A percentile compares a stretch with the other conserved stretches of the same genome.
Evolutionary conservation across 2,888 invertebrate species (phyloP).

Genomic region (Lasius fuliginosus): DNA sequence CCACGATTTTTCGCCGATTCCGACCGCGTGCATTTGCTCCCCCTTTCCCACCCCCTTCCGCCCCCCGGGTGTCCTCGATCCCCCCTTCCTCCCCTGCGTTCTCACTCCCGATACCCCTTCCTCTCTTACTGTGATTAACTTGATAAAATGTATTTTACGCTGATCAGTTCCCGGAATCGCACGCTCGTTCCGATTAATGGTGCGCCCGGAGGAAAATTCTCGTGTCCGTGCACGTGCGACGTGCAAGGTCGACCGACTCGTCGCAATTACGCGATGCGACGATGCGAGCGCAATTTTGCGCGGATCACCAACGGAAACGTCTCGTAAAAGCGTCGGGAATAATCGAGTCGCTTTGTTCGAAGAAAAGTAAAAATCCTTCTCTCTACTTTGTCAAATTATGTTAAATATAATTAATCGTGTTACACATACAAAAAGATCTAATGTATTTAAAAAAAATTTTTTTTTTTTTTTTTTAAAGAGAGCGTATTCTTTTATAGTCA

Average conservation of each 20-base stretch:
- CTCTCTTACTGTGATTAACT: slow-evolving; percentile 14
- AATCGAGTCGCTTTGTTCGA: slow-evolving; percentile 2
- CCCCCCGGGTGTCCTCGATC: not conserved
- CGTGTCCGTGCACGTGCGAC: slow-evolving; percentile 24
- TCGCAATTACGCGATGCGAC: slow-evolving; percentile 37
- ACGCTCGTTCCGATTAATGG: slow-evolving; percentile 35
- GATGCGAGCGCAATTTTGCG: slow-evolving; percentile 21
- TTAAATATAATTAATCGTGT: too few species aligned
- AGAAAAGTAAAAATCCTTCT: not conserved
- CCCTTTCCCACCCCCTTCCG: too few species aligned
- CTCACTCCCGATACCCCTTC: not conserved
- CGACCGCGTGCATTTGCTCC: slow-evolving; percentile 26
- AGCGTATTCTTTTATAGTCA: slow-evolving; percentile 2
- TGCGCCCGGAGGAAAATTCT: slow-evolving; percentile 45
- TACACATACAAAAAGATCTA: too few species aligned
- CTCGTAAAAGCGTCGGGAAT: slow-evolving; percentile 1
- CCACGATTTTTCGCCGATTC: slow-evolving; percentile 47
- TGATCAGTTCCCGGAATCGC: slow-evolving; percentile 48
- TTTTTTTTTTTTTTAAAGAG: not conserved
- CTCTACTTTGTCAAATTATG: too few species aligned
- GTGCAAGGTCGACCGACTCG: slow-evolving; percentile 29
- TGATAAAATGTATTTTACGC: slow-evolving; percentile 44
- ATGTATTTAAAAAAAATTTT: too few species aligned
- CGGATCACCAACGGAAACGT: not conserved
- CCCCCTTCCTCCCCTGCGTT: not conserved